Conservation (phyloP, 1,140 invertebrate species). For the Lordiphosa mommai region DNA sequence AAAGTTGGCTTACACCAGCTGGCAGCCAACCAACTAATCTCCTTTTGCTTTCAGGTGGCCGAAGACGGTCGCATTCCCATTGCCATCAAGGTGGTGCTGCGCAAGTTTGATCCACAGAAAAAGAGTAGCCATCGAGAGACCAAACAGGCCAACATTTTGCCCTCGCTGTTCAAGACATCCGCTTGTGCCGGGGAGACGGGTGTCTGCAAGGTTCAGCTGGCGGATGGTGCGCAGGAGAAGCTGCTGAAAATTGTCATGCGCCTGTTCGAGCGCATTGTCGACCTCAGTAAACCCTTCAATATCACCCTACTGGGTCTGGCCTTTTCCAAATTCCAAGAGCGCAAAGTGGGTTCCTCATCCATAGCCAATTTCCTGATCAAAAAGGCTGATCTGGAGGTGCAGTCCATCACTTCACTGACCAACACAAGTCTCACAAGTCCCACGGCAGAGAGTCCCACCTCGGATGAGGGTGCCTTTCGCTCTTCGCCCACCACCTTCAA, state of each 20-base stretch:
- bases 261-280: slow-evolving; percentile 87
- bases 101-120: slow-evolving; percentile 83
- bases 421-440: slow-evolving; percentile 74
- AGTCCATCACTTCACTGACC: slow-evolving; percentile 84
- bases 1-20: background rate
- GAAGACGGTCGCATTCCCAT: slow-evolving; percentile 89
- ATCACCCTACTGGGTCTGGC: slow-evolving; percentile 88
- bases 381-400: slow-evolving; percentile 85
- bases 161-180: slow-evolving; percentile 82
- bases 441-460: slow-evolving; percentile 43
- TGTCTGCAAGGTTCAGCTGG: slow-evolving; percentile 79
- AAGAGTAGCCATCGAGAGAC: slow-evolving; percentile 85
- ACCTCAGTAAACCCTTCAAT: slow-evolving; percentile 87
- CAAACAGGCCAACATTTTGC: slow-evolving; percentile 85
- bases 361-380: slow-evolving; percentile 87
- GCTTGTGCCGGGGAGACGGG: slow-evolving; percentile 78
- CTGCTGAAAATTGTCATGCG: slow-evolving; percentile 86
- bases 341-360: slow-evolving; percentile 83
- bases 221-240: slow-evolving; percentile 83
- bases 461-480: slow-evolving; percentile 66
- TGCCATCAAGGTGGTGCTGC: slow-evolving; percentile 86
- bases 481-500: slow-evolving; percentile 72
- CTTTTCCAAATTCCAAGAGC: slow-evolving; percentile 89
- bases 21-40: background rate
- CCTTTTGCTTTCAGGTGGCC: slow-evolving; percentile 79